Evolutionary conservation across 2,888 invertebrate species (phyloP).

Genomic region (Cremastinae sp.): DNA sequence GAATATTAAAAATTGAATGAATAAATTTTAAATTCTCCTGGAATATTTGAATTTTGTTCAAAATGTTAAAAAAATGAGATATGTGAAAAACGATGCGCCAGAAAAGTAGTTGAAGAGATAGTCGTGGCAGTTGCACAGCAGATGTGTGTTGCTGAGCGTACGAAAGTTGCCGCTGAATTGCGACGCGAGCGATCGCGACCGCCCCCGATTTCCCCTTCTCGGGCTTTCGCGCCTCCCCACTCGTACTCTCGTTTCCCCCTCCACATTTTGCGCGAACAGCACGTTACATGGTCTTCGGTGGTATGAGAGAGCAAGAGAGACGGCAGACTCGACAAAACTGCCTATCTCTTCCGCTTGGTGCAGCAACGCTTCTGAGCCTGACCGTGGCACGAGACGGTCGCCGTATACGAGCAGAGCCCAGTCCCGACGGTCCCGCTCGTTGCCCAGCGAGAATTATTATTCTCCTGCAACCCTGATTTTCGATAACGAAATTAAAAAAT

Average conservation of each 20-base stretch:
- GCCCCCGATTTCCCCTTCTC: slow-evolving; percentile 77
- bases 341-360: slow-evolving; percentile 76
- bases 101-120: slow-evolving; percentile 61
- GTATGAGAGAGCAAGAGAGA: not conserved
- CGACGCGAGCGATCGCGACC: slow-evolving; percentile 76
- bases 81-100: slow-evolving; percentile 35
- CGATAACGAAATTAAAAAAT: slow-evolving; percentile 14
- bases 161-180: slow-evolving; percentile 76
- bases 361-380: slow-evolving; percentile 66
- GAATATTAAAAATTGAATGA: not conserved
- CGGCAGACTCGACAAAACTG: slow-evolving; percentile 67
- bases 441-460: slow-evolving; percentile 23
- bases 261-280: slow-evolving; percentile 42
- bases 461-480: slow-evolving; percentile 9
- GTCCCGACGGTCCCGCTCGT: slow-evolving; percentile 42
- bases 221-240: slow-evolving; percentile 67
- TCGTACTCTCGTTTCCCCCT: slow-evolving; percentile 57
- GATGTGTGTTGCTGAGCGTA: slow-evolving; percentile 74
- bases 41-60: not conserved
- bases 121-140: slow-evolving; percentile 75
- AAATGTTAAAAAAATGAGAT: slow-evolving; percentile 18
- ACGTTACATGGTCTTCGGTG: not conserved
- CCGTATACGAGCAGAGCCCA: slow-evolving; percentile 14
- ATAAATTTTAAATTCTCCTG: not conserved
- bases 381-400: slow-evolving; percentile 59